Evolutionary conservation across 2,797 vertebrate species (phyloP), one percentile per base, ranked within the genome.

Genomic region (Acanthopagrus latus): DNA sequence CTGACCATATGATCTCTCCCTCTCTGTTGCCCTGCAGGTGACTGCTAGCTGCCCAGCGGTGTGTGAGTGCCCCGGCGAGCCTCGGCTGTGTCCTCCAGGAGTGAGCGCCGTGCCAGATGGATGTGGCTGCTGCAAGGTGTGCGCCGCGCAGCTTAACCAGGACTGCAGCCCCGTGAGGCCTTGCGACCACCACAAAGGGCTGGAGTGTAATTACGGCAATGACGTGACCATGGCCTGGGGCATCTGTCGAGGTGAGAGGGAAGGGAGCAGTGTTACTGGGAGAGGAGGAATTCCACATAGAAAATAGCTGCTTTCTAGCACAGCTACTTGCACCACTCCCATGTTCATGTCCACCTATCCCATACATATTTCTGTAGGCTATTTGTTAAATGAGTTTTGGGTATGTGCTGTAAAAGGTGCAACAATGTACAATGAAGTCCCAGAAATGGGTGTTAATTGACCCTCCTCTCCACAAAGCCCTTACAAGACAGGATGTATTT

Each of bases 171-270:
- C 71, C 25, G 48, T 11, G 5, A 91, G 74, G 55, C 96, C 95
- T 12, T 96, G 96, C 27, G 95, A 96, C 78, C 94, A 92, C 86
- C 94, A 95, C 91, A 96, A 95, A 90, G 96, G 95, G 48, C 93
- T 96, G 81, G 93, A 96, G 88, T 96, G 96, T 82, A 95, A 96
- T 83, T 95, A 94, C 4, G 95, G 96, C 81, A 95, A 95, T 1
- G 93, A 95, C 23, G 88, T 93, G 66, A 88, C 83, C 58, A 76
- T 90, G 64, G 84, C 72, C 67, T 84, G 74, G 85, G 95, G 96
- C 82, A 91, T 96, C 91, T 96, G 96, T 86, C 91, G 93, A 91
- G 95, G 95, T 96, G 81, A 92, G 94, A 52, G 38, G 9, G 23
- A 43, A 67, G 2, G 55, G 50, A 63, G 14, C 4, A 7, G 10